Base-by-base conservation (phyloP, 2,113 vertebrate genomes). In the Athene noctua region DNA sequence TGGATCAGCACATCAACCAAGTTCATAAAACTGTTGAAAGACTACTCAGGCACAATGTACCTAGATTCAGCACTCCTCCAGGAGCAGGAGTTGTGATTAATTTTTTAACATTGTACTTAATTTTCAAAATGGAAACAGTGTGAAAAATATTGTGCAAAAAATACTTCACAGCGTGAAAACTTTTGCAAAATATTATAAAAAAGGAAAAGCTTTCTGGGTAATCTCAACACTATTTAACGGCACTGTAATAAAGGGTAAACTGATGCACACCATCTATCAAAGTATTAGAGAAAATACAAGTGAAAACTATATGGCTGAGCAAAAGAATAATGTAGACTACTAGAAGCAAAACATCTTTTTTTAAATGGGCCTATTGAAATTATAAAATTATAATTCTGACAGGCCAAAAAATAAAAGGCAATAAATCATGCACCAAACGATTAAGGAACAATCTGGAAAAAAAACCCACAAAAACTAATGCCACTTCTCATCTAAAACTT, bases 341-440 rank as follows among this genome's bases (percentile, higher is more conserved):
- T 13, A 55, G 30, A 59, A 49, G 19, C 1, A 49, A 81, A 65
- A 30, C 34, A 11, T 15, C 20, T 12, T 20, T 55, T 62, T 57
- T 15, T 3, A 66, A 78, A 88, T 20, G 10, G 17, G 23, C 10
- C 18, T 49, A 44, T 1, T 46, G 17, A 80, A 80, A 91, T 79
- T 5, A 40, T 9, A 52, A 81, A 79, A 79, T 57, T 38, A 13
- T 29, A 82, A 65, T 61, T 85, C 30, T 74, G 51, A 32, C 29
- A 49, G 19, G 42, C 13, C 8, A 91, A 61, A 70, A 63, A 80
- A 71, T 36, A 25, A 65, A 38, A 62, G 10, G 34, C 27, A 72
- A 38, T 58, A 84, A 51, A 54, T 25, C 0, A 1, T 30, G 5
- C 6, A 23, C 1, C 1, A 29, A 83, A 55, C 62, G 15, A 55